phyloP scores from a whole-genome alignment of 2,797 vertebrate species.

The Poeciliopsis paucimaculata region DNA sequence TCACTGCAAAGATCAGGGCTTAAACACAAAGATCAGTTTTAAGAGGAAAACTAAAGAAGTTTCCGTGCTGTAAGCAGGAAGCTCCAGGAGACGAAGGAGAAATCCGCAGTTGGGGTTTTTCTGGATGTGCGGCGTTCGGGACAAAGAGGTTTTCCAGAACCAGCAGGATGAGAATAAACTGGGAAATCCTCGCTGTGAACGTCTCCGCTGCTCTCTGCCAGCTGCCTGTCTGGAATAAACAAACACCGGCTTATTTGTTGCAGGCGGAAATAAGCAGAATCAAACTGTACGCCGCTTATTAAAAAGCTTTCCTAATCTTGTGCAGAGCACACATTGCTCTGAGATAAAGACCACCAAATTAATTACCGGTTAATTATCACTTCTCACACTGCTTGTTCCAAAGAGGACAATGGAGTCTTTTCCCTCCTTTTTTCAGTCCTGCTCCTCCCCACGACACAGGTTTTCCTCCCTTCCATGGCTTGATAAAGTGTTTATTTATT shows the following conservation, averaged over 20 bases:
- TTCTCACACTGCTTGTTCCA: slow-evolving; percentile 71
- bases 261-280: slow-evolving; percentile 72
- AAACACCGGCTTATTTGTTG: slow-evolving; percentile 73
- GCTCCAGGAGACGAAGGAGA: slow-evolving; percentile 4
- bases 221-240: slow-evolving; percentile 69
- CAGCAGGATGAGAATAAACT: slow-evolving; percentile 32
- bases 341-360: slow-evolving; percentile 79
- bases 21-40: not conserved
- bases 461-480: slow-evolving; percentile 44
- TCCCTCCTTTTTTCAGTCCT: slow-evolving; percentile 30
- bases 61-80: not conserved
- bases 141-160: slow-evolving; percentile 27
- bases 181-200: slow-evolving; percentile 58
- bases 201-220: slow-evolving; percentile 62
- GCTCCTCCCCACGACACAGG: slow-evolving; percentile 62
- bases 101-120: slow-evolving; percentile 36
- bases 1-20: not conserved
- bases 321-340: slow-evolving; percentile 72
- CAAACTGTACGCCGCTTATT: slow-evolving; percentile 71
- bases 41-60: not conserved
- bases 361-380: slow-evolving; percentile 82
- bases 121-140: slow-evolving; percentile 38
- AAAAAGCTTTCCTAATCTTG: slow-evolving; percentile 76
- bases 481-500: slow-evolving; percentile 72
- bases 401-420: slow-evolving; percentile 70